These are phyloP conservation scores for Cygnus buccinator DNA, from an alignment of 2,113 vertebrate genomes.

Conservation along the genomic window DNA sequence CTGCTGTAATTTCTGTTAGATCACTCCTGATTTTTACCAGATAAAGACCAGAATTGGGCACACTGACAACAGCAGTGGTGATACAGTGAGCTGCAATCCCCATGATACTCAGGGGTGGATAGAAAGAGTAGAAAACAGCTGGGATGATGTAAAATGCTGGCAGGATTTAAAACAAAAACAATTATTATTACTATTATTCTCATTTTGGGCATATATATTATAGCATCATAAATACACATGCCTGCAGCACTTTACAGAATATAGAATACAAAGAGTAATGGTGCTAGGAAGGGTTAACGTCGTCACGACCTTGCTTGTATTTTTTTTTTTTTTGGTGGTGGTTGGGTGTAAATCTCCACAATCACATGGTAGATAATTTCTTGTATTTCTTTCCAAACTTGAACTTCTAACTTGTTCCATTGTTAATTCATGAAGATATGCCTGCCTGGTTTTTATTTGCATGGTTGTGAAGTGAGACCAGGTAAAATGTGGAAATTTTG, in stretches of 20 bases:
- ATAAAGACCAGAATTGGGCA: not conserved
- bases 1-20: not conserved
- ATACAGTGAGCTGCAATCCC: not conserved
- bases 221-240: not conserved
- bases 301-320: not conserved
- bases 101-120: not conserved
- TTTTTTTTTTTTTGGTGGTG: not conserved
- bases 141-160: conserved; percentile 6
- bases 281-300: not conserved
- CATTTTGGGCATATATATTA: not conserved
- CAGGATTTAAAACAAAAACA: not conserved
- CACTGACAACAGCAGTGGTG: not conserved
- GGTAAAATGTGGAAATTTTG: conserved; percentile 28
- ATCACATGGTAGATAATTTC: not conserved
- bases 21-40: not conserved
- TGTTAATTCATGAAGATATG: not conserved
- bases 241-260: not conserved
- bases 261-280: not conserved
- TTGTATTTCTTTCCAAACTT: not conserved
- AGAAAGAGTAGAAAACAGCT: not conserved
- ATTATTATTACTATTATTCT: not conserved
- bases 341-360: not conserved
- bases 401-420: not conserved
- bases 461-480: not conserved
- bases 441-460: not conserved